Conservation (phyloP, 30 jellyfish, hydroid and myxozoan species). For the Pseudorhiza aurosa region DNA sequence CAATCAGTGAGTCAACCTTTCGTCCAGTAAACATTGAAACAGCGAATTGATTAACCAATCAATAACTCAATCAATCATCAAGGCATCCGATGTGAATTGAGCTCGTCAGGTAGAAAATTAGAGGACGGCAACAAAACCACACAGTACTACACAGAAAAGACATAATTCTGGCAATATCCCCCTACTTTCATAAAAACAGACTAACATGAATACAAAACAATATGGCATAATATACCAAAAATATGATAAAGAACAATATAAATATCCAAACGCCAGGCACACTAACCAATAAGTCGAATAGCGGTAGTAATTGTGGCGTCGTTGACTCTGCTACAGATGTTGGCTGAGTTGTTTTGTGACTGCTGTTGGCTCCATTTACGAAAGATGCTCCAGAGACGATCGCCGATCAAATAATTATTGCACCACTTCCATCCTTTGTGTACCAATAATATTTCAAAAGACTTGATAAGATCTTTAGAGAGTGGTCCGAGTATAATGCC, state of each 20-base stretch:
- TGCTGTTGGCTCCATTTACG: conserved; percentile 57
- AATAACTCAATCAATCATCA: not conserved
- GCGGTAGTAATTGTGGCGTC: conserved; percentile 51
- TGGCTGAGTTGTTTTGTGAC: not conserved
- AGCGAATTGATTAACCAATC: not conserved
- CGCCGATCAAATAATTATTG: conserved; percentile 43
- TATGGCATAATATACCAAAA: no score
- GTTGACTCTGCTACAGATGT: not conserved
- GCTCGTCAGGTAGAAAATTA: no score
- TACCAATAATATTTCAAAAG: conserved; percentile 19
- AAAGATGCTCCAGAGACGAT: conserved; percentile 49
- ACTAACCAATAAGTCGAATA: conserved; percentile 53
- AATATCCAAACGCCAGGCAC: no score
- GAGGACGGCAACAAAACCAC: no score
- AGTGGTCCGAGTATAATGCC: conserved; percentile 4
- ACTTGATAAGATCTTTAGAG: conserved; percentile 6
- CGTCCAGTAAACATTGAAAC: not conserved
- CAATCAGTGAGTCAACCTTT: not conserved
- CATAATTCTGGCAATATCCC: no score
- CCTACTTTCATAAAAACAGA: no score
- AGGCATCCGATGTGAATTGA: no score
- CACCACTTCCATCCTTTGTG: conserved; percentile 77
- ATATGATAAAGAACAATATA: no score
- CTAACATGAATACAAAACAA: no score
- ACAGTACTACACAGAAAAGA: no score